Percentiles rank a stretch among this genome's conserved stretches.
Evolutionary conservation across 2,888 invertebrate species (phyloP).

Genomic region (Urechis unicinctus): DNA sequence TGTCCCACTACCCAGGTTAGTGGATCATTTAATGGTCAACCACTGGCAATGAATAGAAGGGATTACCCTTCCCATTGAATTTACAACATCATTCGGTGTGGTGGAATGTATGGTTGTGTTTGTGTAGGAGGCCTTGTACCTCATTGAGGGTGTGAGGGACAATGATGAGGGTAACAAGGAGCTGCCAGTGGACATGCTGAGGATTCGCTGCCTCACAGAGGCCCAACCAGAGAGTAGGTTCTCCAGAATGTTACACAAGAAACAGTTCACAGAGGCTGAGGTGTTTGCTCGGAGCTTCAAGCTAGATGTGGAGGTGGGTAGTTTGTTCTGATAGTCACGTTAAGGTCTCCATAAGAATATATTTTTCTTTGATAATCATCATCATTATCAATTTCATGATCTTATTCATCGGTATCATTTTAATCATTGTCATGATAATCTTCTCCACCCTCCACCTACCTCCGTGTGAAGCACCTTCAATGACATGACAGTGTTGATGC

Average conservation of each 20-base stretch:
- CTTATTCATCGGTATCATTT: too few species aligned
- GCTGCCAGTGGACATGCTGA: constrained; percentile 24
- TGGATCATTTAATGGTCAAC: too few species aligned
- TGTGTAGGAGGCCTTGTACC: constrained; percentile 3
- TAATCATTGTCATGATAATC: too few species aligned
- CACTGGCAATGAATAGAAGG: too few species aligned
- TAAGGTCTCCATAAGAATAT: background rate
- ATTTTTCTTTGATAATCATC: background rate
- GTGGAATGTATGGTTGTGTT: too few species aligned
- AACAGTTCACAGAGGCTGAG: constrained; percentile 40
- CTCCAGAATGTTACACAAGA: constrained; percentile 34
- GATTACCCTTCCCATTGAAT: too few species aligned
- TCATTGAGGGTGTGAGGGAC: constrained; percentile 2
- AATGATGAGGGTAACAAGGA: background rate
- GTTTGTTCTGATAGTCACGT: background rate
- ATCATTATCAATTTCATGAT: background rate
- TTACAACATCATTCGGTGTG: too few species aligned
- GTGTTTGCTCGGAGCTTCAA: constrained; percentile 34
- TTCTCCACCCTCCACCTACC: too few species aligned
- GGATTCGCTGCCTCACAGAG: constrained; percentile 35
- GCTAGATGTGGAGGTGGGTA: constrained; percentile 34
- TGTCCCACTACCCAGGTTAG: too few species aligned
- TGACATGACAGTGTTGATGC: too few species aligned
- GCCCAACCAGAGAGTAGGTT: constrained; percentile 38
- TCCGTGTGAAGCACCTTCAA: too few species aligned